Evolutionary conservation across 2,113 vertebrate genomes (phyloP).

Genomic region (Cyrtonyx montezumae): DNA sequence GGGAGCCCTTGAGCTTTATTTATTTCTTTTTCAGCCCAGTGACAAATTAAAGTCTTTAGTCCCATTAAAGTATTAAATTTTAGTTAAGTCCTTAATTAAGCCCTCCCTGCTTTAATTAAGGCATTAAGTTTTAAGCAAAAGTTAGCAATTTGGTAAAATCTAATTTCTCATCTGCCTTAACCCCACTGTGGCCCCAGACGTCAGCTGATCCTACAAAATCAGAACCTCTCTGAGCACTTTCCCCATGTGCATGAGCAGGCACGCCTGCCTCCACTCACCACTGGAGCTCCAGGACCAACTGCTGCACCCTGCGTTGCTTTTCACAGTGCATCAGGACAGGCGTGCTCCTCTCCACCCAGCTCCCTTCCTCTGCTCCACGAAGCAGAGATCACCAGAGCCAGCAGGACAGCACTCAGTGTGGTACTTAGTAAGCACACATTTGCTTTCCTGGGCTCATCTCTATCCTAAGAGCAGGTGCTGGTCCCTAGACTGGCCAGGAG

Average conservation of each 20-base stretch:
- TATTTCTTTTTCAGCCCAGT: conserved; percentile 13
- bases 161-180: neutral
- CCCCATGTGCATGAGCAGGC: neutral
- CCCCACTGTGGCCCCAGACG: neutral
- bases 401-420: neutral
- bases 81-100: conserved; percentile 72
- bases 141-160: conserved; percentile 57
- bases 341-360: neutral
- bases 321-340: fast-evolving
- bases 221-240: neutral
- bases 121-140: conserved; percentile 69
- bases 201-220: conserved; percentile 2
- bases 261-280: neutral
- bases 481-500: neutral
- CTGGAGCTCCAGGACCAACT: neutral
- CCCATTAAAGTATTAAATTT: conserved; percentile 77
- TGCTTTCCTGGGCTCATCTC: neutral
- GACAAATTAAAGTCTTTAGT: conserved; percentile 73
- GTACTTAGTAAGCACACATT: neutral
- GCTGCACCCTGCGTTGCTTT: neutral
- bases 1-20: neutral
- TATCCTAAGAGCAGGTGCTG: neutral
- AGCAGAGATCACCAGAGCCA: neutral
- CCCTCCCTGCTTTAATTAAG: conserved; percentile 64
- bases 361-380: neutral